A percentile compares a stretch with the other conserved stretches of the same genome.
phyloP scores from a whole-genome alignment of 2,113 vertebrate species.

The Nyctibius bracteatus region DNA sequence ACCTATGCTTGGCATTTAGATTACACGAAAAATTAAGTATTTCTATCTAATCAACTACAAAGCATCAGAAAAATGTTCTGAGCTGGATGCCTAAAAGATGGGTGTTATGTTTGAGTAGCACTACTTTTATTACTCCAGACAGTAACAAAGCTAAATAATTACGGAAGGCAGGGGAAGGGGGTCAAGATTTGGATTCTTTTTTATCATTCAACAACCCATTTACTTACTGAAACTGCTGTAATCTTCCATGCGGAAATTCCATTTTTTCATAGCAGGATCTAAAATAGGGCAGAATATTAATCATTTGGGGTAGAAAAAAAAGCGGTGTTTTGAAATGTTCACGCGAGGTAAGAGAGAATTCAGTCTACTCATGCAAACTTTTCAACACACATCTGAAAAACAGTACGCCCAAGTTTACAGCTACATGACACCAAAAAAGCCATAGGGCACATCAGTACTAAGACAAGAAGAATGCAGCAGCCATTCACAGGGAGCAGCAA shows the following conservation, averaged over 20 bases:
- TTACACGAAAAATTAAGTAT: not conserved
- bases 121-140: not conserved
- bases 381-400: not conserved
- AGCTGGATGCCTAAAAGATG: not conserved
- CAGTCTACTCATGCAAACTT: not conserved
- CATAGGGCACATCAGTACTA: not conserved
- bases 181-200: not conserved
- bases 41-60: not conserved
- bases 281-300: slow-evolving; percentile 48
- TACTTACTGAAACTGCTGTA: slow-evolving; percentile 85
- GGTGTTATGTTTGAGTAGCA: not conserved
- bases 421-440: not conserved
- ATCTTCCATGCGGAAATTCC: slow-evolving; percentile 89
- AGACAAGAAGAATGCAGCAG: not conserved
- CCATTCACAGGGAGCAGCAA: not conserved
- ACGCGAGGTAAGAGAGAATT: not conserved
- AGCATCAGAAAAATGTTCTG: not conserved
- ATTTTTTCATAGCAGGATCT: slow-evolving; percentile 88
- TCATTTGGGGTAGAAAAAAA: not conserved
- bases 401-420: not conserved
- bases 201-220: not conserved
- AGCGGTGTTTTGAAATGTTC: not conserved
- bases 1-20: not conserved
- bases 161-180: not conserved
- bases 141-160: not conserved